Evolutionary conservation across 92 coral and sea anemone species (phyloP), one percentile per base, ranked within the genome.

Genomic region (Porites cylindrica): DNA sequence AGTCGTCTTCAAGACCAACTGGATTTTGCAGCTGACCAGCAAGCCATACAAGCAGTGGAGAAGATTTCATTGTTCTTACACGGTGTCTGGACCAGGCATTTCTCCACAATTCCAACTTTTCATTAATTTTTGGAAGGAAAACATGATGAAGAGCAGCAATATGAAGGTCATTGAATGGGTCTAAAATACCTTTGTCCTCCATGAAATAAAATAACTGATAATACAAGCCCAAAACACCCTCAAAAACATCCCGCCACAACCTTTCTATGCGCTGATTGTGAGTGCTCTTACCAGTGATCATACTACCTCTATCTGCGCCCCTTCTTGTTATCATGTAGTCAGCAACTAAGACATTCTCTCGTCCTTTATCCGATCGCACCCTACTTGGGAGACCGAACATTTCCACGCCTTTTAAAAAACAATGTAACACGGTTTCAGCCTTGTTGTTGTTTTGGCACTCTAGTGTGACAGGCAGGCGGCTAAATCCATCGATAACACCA

Each of bases 311-410:
- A 61, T 72, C 58, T 56, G 86, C 56, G 43, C 96, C 94, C 85
- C 92, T 86, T 78, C 79, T 72, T 38, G 72, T 66, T 26, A 93
- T 83, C 96, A 91, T 91, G 62, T 87, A 91, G 77, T 93, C 94
- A 26, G 92, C 90, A 51, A 87, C 89, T 18, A 26, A 61, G 53
- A 91, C 90, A 88, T 93, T 93, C 82, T 91, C 94, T 68, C 85
- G 69, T 26, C 94, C 92, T 78, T 82, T 91, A 79, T 93, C 94
- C 19, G 94, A 75, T 52, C 92, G 77, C 62, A 91, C 86, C 82
- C 94, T 83, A 79, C 93, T 92, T 29, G 93, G 95, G 14, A 92
- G 81, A 72, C 93, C 93, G 90, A 32, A 92, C 59, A 72, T 82
- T 24, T 64, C 63, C 61, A 92, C 90, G 74, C 85, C 95, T 51